Percentiles rank a stretch among this genome's conserved stretches.
Conservation (phyloP, 2,888 invertebrate species). For the Brachyptera risi region DNA sequence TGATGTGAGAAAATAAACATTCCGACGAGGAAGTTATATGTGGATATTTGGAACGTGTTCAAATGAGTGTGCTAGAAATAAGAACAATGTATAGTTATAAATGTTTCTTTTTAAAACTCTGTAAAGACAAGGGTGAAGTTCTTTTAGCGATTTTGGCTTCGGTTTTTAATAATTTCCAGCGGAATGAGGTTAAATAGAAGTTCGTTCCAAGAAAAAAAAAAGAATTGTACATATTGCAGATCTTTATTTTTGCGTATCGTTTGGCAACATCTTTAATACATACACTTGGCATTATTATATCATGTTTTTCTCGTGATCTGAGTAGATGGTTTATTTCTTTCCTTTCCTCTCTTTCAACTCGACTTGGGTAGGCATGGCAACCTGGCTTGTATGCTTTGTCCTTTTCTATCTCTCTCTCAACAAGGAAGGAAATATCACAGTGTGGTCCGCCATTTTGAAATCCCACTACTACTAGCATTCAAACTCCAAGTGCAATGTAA, state of each 20-base stretch:
- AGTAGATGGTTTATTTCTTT: neutral
- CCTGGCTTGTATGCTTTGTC: neutral
- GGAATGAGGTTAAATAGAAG: no score
- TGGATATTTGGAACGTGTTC: constrained; percentile 10
- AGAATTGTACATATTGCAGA: no score
- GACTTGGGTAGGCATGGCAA: constrained; percentile 7
- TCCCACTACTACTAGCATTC: constrained; percentile 4
- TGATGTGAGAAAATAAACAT: neutral
- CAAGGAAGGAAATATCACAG: constrained; percentile 15
- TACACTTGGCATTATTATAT: no score
- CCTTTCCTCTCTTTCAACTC: neutral
- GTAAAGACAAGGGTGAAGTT: neutral
- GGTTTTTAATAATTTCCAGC: neutral
- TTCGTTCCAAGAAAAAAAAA: no score
- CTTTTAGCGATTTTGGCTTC: neutral
- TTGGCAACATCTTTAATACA: no score
- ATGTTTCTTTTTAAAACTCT: neutral
- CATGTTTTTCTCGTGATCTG: neutral
- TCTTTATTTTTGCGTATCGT: no score
- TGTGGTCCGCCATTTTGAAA: constrained; percentile 23
- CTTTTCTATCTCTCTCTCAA: constrained; percentile 14
- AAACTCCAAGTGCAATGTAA: neutral
- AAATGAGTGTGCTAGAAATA: constrained; percentile 10
- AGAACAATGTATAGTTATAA: neutral
- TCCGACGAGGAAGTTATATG: neutral